Base-by-base conservation (phyloP, 30 jellyfish, hydroid and myxozoan species). In the Sanderia malayensis region DNA sequence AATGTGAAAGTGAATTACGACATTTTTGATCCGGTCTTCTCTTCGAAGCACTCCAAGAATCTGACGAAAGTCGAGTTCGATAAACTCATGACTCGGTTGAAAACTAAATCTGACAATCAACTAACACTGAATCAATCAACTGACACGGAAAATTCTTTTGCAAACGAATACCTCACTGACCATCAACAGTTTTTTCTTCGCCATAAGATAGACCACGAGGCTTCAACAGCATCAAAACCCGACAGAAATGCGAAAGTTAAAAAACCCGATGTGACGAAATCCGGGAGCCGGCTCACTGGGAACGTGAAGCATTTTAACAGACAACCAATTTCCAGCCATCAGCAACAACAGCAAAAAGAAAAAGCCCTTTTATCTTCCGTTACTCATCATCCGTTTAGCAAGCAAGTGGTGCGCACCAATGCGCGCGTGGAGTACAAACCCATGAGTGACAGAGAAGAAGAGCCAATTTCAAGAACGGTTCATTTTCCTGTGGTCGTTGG, bases 11-110 rank as follows among this genome's bases (percentile, higher is more conserved):
- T 78, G 53, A 64, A 57, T 8, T 78, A 78, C 46, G 89, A 78
- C 70, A 66, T 66, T 37, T 78, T 78, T 29, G 89, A 78, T 69
- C 89, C 89, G 13, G 28, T 33, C 15, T 78, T 64, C 44, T 64
- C 82, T 24, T 78, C 89, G 22, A 57, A 47, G 21, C 61, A 67
- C 52, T 26, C 53, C 1, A 31, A 41, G 9, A 30, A 22, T 9
- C 29, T 78, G 80, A 61, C 87, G 52, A 61, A 53, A 21, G 30
- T 30, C 2, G 46, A 60, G 25, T 76, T 59, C 64, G 53, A 31
- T 28, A 61, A 61, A 22, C n/a, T 44, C 20, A 26, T 18, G 65
- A 28, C 52, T 6, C 6, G 13, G 52, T 6, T 37, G 13, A 37
- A 37, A 37, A 13, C 52, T 13, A 45, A 52, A 57, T 8, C 32